Conservation (phyloP, 2,797 vertebrate genomes). For the Leontocebus nigricollis region DNA sequence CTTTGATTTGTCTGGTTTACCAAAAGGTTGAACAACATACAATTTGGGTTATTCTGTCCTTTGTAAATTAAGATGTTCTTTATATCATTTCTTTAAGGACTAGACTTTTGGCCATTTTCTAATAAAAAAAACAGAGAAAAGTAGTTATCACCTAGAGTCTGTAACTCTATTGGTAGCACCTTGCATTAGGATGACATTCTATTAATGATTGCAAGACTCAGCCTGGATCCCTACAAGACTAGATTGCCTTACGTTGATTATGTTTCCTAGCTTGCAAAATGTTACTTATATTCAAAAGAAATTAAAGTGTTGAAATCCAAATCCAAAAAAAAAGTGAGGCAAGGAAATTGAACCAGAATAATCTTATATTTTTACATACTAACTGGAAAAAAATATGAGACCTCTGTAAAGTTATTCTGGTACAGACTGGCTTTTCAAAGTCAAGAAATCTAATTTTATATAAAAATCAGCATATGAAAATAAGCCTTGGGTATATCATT, state of each 20-base stretch:
- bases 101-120: background rate
- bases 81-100: background rate
- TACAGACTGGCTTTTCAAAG: background rate
- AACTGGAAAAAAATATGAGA: background rate
- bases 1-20: background rate
- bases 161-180: background rate
- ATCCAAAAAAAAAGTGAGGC: background rate
- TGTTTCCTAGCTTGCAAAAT: slow-evolving; percentile 53
- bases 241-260: slow-evolving; percentile 24
- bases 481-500: background rate
- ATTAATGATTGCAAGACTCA: background rate
- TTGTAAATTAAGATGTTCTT: background rate
- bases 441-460: background rate
- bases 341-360: background rate
- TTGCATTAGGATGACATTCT: background rate
- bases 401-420: background rate
- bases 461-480: background rate
- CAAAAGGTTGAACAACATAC: background rate
- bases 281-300: slow-evolving; percentile 15
- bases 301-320: slow-evolving; percentile 62
- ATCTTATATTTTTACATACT: background rate
- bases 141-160: background rate
- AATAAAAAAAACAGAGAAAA: slow-evolving; percentile 14
- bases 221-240: background rate
- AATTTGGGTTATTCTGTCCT: background rate